Base-by-base conservation (phyloP, 37 sponge, comb jelly and placozoan species). In the Crambe crambe region DNA sequence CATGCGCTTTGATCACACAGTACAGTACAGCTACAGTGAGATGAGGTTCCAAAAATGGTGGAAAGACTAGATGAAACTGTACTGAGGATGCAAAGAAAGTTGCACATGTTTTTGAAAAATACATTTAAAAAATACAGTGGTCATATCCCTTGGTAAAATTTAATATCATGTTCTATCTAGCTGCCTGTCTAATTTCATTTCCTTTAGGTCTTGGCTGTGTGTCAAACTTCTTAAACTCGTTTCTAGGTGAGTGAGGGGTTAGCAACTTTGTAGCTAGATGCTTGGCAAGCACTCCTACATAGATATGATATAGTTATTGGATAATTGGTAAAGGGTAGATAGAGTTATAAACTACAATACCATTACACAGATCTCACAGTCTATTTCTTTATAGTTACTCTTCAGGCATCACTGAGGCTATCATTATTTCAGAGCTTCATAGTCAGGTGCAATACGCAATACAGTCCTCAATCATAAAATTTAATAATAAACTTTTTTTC, bases 351-450 rank as follows among this genome's bases (percentile, higher is more conserved):
- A n/a, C n/a, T n/a, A n/a, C n/a, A n/a, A n/a, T n/a, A n/a, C n/a
- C n/a, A n/a, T n/a, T n/a, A n/a, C n/a, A n/a, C n/a, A n/a, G n/a
- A n/a, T n/a, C n/a, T n/a, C n/a, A n/a, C n/a, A n/a, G n/a, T 37
- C 62, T 36, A 32, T 34, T 22, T 68, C n/a, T 25, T 4, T n/a
- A 34, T 40, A 83, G 84, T 38, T 83, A 83, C 38, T 76, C 84
- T 3, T 83, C 77, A 57, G 84, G 84, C 22, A 70, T 83, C 1
- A 83, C 84, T 22, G 57, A 68, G 38, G 66, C 84, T 37, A 83
- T 83, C 23, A 20, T 68, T 29, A 37, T 75, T 18, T 75, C 84
- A 23, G 84, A 83, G 32, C 75, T 83, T 22, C 37, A 83, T 25
- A 77, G 61, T 38, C 76, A 80, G 70, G 80, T 80, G 23, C 21